Evolutionary conservation across 1,140 invertebrate species (phyloP).

Genomic region (Drosophila bifasciata): DNA sequence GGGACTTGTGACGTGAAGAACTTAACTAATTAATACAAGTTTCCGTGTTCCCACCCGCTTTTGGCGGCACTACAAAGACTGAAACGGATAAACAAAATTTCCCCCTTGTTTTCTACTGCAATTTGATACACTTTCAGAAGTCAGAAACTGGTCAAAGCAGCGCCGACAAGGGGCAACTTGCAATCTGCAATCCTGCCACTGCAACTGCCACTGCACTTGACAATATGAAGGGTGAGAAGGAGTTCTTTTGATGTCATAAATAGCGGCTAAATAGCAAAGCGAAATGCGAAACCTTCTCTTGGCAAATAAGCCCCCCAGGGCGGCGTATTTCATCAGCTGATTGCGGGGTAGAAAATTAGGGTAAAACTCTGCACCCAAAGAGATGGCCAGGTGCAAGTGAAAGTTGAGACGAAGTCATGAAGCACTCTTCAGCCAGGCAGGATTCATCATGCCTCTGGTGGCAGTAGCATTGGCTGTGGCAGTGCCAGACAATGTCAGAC

Average conservation of each 20-base stretch:
- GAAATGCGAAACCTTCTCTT: constrained; percentile 59
- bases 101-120: constrained; percentile 47
- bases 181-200: constrained; percentile 56
- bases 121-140: constrained; percentile 72
- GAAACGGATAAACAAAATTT: constrained; percentile 52
- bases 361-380: no score
- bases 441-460: constrained; percentile 6
- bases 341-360: constrained; percentile 28
- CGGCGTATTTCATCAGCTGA: not conserved
- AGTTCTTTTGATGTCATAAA: constrained; percentile 45
- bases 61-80: constrained; percentile 67
- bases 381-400: no score
- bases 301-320: not conserved
- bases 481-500: constrained; percentile 9
- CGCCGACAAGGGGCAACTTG: constrained; percentile 25
- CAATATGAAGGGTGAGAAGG: constrained; percentile 27
- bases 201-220: constrained; percentile 60
- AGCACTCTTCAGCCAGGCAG: no score
- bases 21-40: constrained; percentile 51
- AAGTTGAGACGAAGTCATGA: no score
- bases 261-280: constrained; percentile 50
- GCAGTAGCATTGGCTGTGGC: no score
- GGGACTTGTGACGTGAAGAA: constrained; percentile 19
- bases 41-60: constrained; percentile 17
- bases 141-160: constrained; percentile 43